These are phyloP conservation scores for Polietes domitor DNA, from an alignment of 2,888 invertebrate species.

Conservation along the genomic window DNA sequence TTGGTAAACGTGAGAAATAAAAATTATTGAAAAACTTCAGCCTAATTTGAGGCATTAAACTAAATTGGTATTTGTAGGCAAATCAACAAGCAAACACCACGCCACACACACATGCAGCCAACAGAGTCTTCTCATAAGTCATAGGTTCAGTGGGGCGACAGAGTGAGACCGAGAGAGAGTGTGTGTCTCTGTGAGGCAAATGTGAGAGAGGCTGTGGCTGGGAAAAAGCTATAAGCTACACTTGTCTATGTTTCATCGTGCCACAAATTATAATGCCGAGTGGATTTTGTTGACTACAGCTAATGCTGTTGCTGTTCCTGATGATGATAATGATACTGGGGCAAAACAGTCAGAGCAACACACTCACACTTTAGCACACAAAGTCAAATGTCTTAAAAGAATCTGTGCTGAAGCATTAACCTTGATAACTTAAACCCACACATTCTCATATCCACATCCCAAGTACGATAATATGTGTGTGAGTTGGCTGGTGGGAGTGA, in stretches of 20 bases:
- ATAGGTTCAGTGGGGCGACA: not conserved
- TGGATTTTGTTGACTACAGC: slow-evolving; percentile 16
- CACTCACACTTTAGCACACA: not conserved
- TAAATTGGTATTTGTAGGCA: slow-evolving; percentile 49
- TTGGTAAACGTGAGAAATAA: slow-evolving; percentile 44
- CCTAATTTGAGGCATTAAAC: slow-evolving; percentile 54
- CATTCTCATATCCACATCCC: not conserved
- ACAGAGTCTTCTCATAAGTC: not conserved
- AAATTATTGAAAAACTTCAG: slow-evolving; percentile 50
- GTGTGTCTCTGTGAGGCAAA: not conserved
- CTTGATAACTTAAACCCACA: slow-evolving; percentile 28
- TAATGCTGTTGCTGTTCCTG: slow-evolving; percentile 3
- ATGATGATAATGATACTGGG: slow-evolving; percentile 12
- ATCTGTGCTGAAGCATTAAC: slow-evolving; percentile 38
- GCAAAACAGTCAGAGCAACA: not conserved
- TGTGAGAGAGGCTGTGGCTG: not conserved
- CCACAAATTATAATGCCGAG: not conserved
- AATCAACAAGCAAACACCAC: not conserved
- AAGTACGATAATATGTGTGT: slow-evolving; percentile 2
- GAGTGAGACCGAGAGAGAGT: not conserved
- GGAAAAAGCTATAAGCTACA: slow-evolving; percentile 48
- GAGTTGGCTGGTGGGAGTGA: not conserved
- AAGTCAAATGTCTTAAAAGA: slow-evolving; percentile 23
- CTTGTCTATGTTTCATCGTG: slow-evolving; percentile 43
- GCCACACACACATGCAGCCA: not conserved